A percentile compares a stretch with the other conserved stretches of the same genome.
Evolutionary conservation across 2,797 vertebrate genomes (phyloP).

Genomic region (Chrosomus eos): DNA sequence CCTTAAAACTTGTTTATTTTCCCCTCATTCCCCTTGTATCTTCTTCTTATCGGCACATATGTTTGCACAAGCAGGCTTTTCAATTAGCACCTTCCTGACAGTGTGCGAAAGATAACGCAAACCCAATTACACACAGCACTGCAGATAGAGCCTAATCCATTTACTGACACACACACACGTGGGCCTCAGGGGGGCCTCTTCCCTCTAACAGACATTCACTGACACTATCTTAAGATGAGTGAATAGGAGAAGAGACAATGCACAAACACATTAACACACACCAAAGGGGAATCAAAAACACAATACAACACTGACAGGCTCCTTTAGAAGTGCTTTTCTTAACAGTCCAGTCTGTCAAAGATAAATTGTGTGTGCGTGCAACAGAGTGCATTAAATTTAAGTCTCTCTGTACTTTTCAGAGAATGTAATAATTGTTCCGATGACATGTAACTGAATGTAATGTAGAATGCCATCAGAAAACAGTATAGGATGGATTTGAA

Average conservation of each 20-base stretch:
- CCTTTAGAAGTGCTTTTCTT: neutral
- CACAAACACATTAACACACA: neutral
- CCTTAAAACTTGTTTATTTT: slow-evolving; percentile 17
- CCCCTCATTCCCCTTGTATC: slow-evolving; percentile 17
- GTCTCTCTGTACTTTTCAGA: neutral
- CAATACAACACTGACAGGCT: neutral
- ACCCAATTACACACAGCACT: slow-evolving; percentile 58
- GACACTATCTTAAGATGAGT: slow-evolving; percentile 35
- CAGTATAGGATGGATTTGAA: neutral
- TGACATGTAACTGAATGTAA: neutral
- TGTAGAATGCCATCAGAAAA: neutral
- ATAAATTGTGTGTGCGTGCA: neutral
- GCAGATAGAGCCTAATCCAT: slow-evolving; percentile 59
- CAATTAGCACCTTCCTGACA: slow-evolving; percentile 62
- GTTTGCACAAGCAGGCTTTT: slow-evolving; percentile 57
- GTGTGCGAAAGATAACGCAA: slow-evolving; percentile 56
- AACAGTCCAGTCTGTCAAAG: neutral
- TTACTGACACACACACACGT: slow-evolving; percentile 45
- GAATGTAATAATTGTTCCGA: neutral
- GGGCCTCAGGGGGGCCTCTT: neutral
- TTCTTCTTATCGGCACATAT: slow-evolving; percentile 1
- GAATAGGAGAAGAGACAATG: slow-evolving; percentile 36
- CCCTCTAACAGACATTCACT: slow-evolving; percentile 26
- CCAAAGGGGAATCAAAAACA: neutral
- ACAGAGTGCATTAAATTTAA: neutral